Base-by-base conservation (phyloP, 2,113 vertebrate species). In the Eolophus roseicapilla region DNA sequence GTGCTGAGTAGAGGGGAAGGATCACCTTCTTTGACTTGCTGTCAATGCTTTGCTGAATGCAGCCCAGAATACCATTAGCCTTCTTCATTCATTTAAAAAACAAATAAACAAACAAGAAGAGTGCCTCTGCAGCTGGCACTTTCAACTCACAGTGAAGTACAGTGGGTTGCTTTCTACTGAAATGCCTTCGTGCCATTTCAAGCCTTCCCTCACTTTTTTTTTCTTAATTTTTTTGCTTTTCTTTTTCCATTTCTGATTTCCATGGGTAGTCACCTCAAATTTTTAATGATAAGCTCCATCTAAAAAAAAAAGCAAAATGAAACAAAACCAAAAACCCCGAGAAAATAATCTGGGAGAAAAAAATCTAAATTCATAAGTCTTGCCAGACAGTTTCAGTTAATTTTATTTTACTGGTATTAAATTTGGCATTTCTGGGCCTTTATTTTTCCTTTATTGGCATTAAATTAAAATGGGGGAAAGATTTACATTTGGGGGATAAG, bases 331-430 rank as follows among this genome's bases (percentile, higher is more conserved):
- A 57, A 33, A 21, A 1, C 6, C 6, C 33, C 20, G 13, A 23
- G 20, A n/a, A 59, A 59, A 59, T 59, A 59, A 23, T 59, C 57
- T 55, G 46, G 25, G 64, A 60, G 95, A 57, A 87, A 41, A 41
- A 90, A 68, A 94, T 60, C 59, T 93, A 93, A 93, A 84, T 90
- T 84, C 43, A 0, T 70, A 71, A 68, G 69, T 71, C 63, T 82
- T 96, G 60, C 46, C 43, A 88, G 10, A 55, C 93, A 28, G 3
- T 92, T 79, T 96, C 60, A 82, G 23, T 78, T 93, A 64, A 76
- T 93, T 94, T 95, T 95, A 89, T 96, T 94, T 83, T 93, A 78
- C 63, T 75, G n/a, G 10, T 80, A 74, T 53, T 68, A 64, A 68
- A 60, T 78, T 63, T 59, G 43, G 25, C 10, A 46, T 82, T 82